Evolutionary conservation across 2,888 invertebrate species (phyloP), one percentile per base, ranked within the genome.

Genomic region (Eupeodes latifasciatus): DNA sequence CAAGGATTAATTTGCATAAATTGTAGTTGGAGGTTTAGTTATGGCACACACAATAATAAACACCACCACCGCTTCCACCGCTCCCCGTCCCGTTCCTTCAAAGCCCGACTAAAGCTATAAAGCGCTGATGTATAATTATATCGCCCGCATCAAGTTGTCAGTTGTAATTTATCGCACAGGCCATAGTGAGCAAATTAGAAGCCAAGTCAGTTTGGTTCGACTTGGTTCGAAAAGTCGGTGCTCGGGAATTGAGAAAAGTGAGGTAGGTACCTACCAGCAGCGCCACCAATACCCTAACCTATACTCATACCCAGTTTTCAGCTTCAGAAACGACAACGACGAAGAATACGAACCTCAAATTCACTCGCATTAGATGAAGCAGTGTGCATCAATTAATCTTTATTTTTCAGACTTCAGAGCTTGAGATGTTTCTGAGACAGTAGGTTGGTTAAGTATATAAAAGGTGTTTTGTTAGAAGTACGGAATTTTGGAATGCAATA

Each of bases 141-240:
- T 88, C 85, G 77, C 88, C 88, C 88, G 88, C 88, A 88, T 88
- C 88, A 81, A 81, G 88, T 88, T 88, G 85, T 81, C 85, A 81
- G 85, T 71, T 78, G 78, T 88, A 85, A 82, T 81, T 81, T 86
- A 86, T 86, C 81, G 85, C 81, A 78, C 55, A 84, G 81, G 72
- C 80, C 84, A 85, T 85, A 85, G 84, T 75, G 81, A 85, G 67
- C 88, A 78, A 88, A 88, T 88, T 81, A 88, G 77, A 83, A 71
- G 74, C 82, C 59, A 59, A 72, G 72, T 59, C 57, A 72, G 47
- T 47, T 59, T 10, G 40, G 51, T 10, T n/a, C 10, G 14, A 27
- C 27, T 59, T 10, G 40, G 51, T 10, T n/a, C 10, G 14, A 27
- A 27, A 27, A 16, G 10, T 36, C 5, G 11, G 36, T 14, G 27